A percentile compares a stretch with the other conserved stretches of the same genome.
phyloP scores from a whole-genome alignment of 2,797 vertebrate species.

The Catamblyrhynchus diadema region DNA sequence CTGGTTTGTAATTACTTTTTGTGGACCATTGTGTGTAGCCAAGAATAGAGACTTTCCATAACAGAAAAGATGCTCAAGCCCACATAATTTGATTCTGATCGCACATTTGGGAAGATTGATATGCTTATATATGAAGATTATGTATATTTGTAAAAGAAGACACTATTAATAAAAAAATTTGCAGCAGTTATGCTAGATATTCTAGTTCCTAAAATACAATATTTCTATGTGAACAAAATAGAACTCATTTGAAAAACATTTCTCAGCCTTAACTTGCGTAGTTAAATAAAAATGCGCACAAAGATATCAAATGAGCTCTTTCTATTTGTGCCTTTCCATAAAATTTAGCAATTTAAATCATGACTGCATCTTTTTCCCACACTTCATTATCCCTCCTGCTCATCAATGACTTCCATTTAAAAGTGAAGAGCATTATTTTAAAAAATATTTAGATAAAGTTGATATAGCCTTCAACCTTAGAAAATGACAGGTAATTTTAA shows the following conservation, averaged over 20 bases:
- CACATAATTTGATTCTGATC: background rate
- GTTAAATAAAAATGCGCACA: background rate
- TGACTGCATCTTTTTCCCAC: background rate
- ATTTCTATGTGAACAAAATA: background rate
- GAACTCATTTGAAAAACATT: background rate
- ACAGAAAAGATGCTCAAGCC: background rate
- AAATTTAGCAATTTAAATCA: background rate
- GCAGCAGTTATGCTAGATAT: background rate
- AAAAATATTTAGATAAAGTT: slow-evolving; percentile 20
- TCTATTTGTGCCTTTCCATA: background rate
- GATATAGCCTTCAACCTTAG: background rate
- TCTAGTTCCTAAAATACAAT: background rate
- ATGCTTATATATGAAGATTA: background rate
- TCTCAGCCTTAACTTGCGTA: background rate
- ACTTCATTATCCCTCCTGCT: background rate
- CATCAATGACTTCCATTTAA: background rate
- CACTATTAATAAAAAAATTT: background rate
- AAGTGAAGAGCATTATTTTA: background rate
- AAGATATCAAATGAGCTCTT: background rate
- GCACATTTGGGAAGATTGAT: background rate
- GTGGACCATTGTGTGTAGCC: background rate
- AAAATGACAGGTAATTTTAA: slow-evolving; percentile 20
- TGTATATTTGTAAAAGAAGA: background rate
- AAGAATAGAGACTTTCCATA: background rate
- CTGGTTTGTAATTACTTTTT: background rate